phyloP scores from a whole-genome alignment of 2,113 vertebrate species.

The Onychorhynchus coronatus region DNA sequence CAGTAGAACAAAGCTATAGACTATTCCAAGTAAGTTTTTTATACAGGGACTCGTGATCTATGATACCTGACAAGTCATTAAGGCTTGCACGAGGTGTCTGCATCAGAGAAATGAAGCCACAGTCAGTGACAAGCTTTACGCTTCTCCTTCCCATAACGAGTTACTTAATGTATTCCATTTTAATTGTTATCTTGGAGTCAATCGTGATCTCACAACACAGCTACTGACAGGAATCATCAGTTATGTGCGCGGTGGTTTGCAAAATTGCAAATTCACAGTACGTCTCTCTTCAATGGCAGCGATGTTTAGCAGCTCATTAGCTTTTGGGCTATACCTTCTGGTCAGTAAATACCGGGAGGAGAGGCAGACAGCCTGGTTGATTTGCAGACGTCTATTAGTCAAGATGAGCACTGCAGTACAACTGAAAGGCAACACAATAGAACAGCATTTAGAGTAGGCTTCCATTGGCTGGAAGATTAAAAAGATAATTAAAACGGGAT shows the following conservation, averaged over 20 bases:
- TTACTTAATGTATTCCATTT: constrained; percentile 68
- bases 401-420: background rate
- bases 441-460: background rate
- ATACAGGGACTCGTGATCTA: background rate
- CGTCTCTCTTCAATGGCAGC: constrained; percentile 16
- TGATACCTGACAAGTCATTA: constrained; percentile 10
- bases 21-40: constrained; percentile 9
- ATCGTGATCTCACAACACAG: constrained; percentile 35
- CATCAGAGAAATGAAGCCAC: constrained; percentile 33
- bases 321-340: constrained; percentile 33
- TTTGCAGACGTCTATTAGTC: constrained; percentile 4
- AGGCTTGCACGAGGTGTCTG: background rate
- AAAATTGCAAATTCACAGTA: constrained; percentile 57
- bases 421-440: background rate
- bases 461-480: background rate
- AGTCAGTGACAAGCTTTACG: constrained; percentile 49
- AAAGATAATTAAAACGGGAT: too few relatives aligned
- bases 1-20: background rate
- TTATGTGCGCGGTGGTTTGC: constrained; percentile 60
- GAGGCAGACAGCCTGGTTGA: constrained; percentile 29
- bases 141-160: constrained; percentile 43
- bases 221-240: constrained; percentile 64
- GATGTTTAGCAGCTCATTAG: constrained; percentile 63
- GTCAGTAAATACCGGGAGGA: constrained; percentile 27
- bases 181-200: constrained; percentile 60